Evolutionary conservation across 2,797 vertebrate species (phyloP), one percentile per base, ranked within the genome.

Genomic region (Poliocrania exsul): DNA sequence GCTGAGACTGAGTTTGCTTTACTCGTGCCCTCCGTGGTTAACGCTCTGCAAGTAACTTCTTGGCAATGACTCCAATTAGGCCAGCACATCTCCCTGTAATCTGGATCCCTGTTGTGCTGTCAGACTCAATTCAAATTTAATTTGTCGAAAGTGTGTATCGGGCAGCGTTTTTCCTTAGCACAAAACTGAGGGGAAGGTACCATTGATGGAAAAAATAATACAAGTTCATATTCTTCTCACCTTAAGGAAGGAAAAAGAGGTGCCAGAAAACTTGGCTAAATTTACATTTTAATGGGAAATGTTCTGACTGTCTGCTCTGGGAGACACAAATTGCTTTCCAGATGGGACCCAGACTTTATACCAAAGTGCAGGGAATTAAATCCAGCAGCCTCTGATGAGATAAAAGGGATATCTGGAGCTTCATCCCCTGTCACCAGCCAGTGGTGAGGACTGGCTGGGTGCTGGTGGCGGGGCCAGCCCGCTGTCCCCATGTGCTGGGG

Each of bases 251-350:
- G 70, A 46, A 72, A 72, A 86, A 90, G 82, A 77, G 93, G 75
- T 81, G 91, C 92, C 93, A 90, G 92, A 81, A 90, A 96, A 92
- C 82, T 95, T 74, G 15, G 42, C 87, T 40, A 50, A 56, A 97
- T 96, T 96, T 97, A 90, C 93, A 95, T 97, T 96, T 97, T 97
- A 97, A 97, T 97, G 85, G 92, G 80, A 95, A 96, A 91, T 33
- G 82, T 94, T 95, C 69, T 60, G 37, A 93, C 70, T 91, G 88
- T 69, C 88, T 91, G 96, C 95, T 95, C 83, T 1, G 4, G 62
- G 73, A 88, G 86, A n/a, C 91, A 81, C 66, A 92, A 88, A 96
- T 97, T 97, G 90, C 88, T 95, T 94, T 89, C 65, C 0, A 26
- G 64, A 74, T 89, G 78, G 87, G 91, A 78, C 92, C 90, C 73